Evolutionary conservation across 2,113 vertebrate genomes (phyloP), one percentile per base, ranked within the genome.

Genomic region (Psittacus erithacus): DNA sequence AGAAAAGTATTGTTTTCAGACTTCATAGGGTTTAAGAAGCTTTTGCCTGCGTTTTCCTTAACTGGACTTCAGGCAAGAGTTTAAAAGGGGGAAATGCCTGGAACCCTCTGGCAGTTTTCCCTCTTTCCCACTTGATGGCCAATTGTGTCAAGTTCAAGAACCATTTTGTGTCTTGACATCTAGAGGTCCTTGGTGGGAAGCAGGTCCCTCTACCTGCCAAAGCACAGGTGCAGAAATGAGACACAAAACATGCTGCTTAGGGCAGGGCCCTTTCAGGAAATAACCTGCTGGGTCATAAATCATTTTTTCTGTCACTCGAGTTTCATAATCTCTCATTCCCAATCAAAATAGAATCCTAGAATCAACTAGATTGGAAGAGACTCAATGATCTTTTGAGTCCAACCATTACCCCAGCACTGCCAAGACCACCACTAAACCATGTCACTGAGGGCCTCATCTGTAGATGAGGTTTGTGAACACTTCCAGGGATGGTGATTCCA

Each of bases 81-180:
- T 88, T 77, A 10, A 65, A 68, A 70, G 14, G 24, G 13, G 5
- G 16, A 38, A 41, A 49, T 11, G 43, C 19, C 43, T 84, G 28
- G 46, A 43, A 38, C 25, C 0, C 0, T 44, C 53, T 38, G 13
- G 49, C 38, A 68, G 25, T 97, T 33, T 93, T 79, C 46, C 41
- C 57, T 76, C 43, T 78, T 86, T 81, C 69, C 86, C 92, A 92
- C 88, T 93, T 91, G 89, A 88, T 88, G 93, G 88, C 91, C 68
- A 44, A 1, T 77, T 46, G 49, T 44, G 43, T 77, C 50, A 35
- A 16, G 28, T 16, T 71, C 76, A 35, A 73, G 60, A 59, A 25
- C 67, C 24, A 17, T 65, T 39, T 71, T 43, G 64, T 80, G 29
- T 23, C 65, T 24, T n/a, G 65, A 41, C 14, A 13, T 23, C 24